Conservation (phyloP, 2,797 vertebrate genomes). For the Hyperoplus immaculatus region DNA sequence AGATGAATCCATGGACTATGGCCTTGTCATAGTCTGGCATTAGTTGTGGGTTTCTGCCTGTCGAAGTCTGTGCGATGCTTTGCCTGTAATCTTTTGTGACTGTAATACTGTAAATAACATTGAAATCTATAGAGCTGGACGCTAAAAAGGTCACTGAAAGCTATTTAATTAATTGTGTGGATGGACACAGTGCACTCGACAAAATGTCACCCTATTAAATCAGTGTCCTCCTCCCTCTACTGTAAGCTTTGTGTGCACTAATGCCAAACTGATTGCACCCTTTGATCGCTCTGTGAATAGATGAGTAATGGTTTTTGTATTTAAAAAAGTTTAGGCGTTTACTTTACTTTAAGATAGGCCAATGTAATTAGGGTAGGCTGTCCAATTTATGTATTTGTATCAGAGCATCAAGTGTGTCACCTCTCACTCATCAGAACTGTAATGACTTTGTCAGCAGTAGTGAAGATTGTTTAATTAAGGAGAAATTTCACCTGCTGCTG, state of each 20-base stretch:
- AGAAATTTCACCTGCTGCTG: conserved; percentile 18
- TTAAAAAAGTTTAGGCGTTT: conserved; percentile 53
- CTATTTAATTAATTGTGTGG: conserved; percentile 49
- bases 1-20: conserved; percentile 27
- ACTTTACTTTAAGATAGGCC: conserved; percentile 53
- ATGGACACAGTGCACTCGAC: conserved; percentile 50
- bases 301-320: conserved; percentile 61
- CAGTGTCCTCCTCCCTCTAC: conserved; percentile 58
- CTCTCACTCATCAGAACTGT: conserved; percentile 28
- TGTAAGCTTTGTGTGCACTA: conserved; percentile 72
- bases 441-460: neutral
- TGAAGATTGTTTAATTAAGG: neutral
- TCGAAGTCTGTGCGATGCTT: conserved; percentile 64
- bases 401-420: conserved; percentile 20
- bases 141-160: conserved; percentile 52
- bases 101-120: conserved; percentile 66
- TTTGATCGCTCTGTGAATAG: conserved; percentile 63
- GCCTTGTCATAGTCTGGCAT: conserved; percentile 32
- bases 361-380: conserved; percentile 52
- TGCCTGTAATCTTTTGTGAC: conserved; percentile 58
- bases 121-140: conserved; percentile 61
- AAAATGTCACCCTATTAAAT: conserved; percentile 59
- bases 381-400: conserved; percentile 60
- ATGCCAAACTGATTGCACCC: conserved; percentile 65
- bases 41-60: conserved; percentile 51